Evolutionary conservation across 2,113 vertebrate genomes (phyloP).

Genomic region (Carettochelys insculpta): DNA sequence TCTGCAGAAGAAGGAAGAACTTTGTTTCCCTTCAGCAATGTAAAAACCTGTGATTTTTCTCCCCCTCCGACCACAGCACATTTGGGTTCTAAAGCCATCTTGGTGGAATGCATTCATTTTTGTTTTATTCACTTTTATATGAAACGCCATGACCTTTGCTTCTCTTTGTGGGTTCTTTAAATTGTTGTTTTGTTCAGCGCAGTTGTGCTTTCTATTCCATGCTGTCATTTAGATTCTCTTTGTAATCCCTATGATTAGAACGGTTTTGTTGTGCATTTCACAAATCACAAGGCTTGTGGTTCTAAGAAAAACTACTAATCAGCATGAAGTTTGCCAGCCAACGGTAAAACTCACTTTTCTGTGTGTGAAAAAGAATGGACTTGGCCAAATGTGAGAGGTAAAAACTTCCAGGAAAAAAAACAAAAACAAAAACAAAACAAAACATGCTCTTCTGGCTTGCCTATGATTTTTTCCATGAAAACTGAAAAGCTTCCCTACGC

Average conservation of each 20-base stretch:
- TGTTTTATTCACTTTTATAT: constrained; percentile 68
- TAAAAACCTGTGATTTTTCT: constrained; percentile 59
- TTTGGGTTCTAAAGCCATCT: neutral
- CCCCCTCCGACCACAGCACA: constrained; percentile 20
- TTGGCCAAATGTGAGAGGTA: constrained; percentile 37
- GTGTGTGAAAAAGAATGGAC: constrained; percentile 46
- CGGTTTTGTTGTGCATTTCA: constrained; percentile 74
- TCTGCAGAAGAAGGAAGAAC: neutral
- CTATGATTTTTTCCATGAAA: constrained; percentile 57
- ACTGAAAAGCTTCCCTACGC: constrained; percentile 26
- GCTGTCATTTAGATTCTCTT: constrained; percentile 69
- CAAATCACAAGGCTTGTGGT: constrained; percentile 77
- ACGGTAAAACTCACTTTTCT: constrained; percentile 67
- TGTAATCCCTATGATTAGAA: constrained; percentile 76
- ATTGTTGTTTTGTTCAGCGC: constrained; percentile 69
- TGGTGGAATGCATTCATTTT: constrained; percentile 23
- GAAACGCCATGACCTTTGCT: constrained; percentile 64
- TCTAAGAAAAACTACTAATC: constrained; percentile 75
- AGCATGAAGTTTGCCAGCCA: constrained; percentile 62
- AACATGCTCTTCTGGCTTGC: constrained; percentile 3
- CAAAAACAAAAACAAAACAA: too few species aligned
- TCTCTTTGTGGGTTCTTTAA: constrained; percentile 69
- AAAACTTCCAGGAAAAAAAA: constrained; percentile 54
- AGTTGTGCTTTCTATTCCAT: constrained; percentile 65
- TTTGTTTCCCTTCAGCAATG: constrained; percentile 1